These are phyloP conservation scores for Sitodiplosis mosellana DNA, from an alignment of 1,140 invertebrate genomes.

Conservation along the genomic window DNA sequence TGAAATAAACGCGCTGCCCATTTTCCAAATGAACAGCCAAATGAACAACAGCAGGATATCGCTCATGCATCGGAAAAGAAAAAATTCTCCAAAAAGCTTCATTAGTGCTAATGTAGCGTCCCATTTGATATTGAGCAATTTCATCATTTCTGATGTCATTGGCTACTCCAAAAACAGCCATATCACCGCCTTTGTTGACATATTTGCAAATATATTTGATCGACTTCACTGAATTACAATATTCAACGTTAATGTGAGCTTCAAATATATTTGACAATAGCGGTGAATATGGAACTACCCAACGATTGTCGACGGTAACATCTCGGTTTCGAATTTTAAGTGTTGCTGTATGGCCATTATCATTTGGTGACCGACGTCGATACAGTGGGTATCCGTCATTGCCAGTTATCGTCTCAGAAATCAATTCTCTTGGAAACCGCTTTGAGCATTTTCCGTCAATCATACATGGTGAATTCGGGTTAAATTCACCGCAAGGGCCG, in stretches of 20 bases:
- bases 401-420: constrained; percentile 13
- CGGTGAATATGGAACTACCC: constrained; percentile 33
- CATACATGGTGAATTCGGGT: constrained; percentile 14
- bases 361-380: constrained; percentile 11
- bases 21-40: constrained; percentile 24
- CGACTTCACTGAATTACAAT: constrained; percentile 29
- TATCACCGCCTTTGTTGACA: constrained; percentile 25
- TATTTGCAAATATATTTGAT: constrained; percentile 32
- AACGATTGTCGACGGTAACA: constrained; percentile 26
- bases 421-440: constrained; percentile 12
- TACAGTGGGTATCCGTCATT: constrained; percentile 27
- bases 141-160: constrained; percentile 7
- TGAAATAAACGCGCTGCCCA: constrained; percentile 23
- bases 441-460: constrained; percentile 15
- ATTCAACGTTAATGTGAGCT: constrained; percentile 21
- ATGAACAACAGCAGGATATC: constrained; percentile 20
- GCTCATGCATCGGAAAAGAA: constrained; percentile 18
- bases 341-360: background rate
- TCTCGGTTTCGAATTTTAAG: constrained; percentile 7
- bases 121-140: constrained; percentile 17
- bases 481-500: constrained; percentile 30
- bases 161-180: constrained; percentile 5
- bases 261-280: constrained; percentile 28
- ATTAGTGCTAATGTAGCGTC: constrained; percentile 25
- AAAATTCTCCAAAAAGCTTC: constrained; percentile 27